phyloP scores from a whole-genome alignment of 2,888 invertebrate genomes.

The Drosophila hawaiiensis region DNA sequence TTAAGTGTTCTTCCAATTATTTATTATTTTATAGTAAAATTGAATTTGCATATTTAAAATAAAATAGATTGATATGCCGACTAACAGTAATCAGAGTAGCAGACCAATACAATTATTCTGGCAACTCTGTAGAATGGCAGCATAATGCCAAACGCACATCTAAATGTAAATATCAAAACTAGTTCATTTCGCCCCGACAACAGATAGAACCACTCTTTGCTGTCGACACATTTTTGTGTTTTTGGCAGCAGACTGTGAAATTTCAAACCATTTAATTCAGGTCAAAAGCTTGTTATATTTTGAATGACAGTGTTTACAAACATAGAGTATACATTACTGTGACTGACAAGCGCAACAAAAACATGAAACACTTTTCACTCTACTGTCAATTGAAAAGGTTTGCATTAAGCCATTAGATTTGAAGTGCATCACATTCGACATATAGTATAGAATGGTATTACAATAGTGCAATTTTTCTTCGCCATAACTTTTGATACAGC shows the following conservation, averaged over 20 bases:
- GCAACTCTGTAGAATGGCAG: slow-evolving; percentile 17
- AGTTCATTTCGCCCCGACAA: slow-evolving; percentile 40
- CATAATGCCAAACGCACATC: slow-evolving; percentile 36
- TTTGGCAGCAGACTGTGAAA: slow-evolving; percentile 37
- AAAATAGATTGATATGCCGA: background rate
- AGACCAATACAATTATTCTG: slow-evolving; percentile 29
- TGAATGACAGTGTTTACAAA: background rate
- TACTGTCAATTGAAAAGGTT: slow-evolving; percentile 18
- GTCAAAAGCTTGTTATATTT: slow-evolving; percentile 52
- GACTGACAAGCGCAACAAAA: slow-evolving; percentile 21
- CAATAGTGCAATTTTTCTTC: no score
- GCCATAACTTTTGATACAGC: slow-evolving; percentile 59
- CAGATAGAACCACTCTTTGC: slow-evolving; percentile 45
- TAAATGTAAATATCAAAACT: slow-evolving; percentile 27
- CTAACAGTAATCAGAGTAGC: slow-evolving; percentile 15
- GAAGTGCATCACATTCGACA: slow-evolving; percentile 45
- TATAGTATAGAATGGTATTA: background rate
- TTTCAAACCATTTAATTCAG: slow-evolving; percentile 60
- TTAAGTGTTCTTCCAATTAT: background rate
- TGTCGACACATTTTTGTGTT: slow-evolving; percentile 23
- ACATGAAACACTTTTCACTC: slow-evolving; percentile 27
- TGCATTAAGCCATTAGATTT: slow-evolving; percentile 18
- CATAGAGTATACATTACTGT: slow-evolving; percentile 21
- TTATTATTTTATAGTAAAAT: slow-evolving; percentile 9
- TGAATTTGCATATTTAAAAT: slow-evolving; percentile 6